These are phyloP conservation scores for Spea bombifrons DNA, from an alignment of 2,113 vertebrate genomes.

Conservation along the genomic window DNA sequence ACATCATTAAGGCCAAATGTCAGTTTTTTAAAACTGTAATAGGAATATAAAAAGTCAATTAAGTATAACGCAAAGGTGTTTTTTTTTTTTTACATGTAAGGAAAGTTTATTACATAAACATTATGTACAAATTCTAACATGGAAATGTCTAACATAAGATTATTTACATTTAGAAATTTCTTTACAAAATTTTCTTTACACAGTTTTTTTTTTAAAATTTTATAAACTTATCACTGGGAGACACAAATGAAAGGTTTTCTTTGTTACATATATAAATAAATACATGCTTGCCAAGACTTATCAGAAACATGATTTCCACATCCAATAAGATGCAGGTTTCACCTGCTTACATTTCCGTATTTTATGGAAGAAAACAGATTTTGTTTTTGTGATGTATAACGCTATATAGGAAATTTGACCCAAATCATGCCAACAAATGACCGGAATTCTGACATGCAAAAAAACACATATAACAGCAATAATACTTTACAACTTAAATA, in stretches of 20 bases:
- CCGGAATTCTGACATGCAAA: constrained; percentile 77
- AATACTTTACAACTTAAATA: constrained; percentile 68
- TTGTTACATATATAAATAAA: constrained; percentile 94
- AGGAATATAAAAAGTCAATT: too few relatives aligned
- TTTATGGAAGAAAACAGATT: constrained; percentile 71
- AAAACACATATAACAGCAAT: constrained; percentile 61
- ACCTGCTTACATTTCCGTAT: constrained; percentile 68
- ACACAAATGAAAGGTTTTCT: constrained; percentile 65
- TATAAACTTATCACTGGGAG: constrained; percentile 61
- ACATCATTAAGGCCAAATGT: too few relatives aligned
- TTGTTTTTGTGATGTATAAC: constrained; percentile 77
- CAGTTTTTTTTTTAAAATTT: constrained; percentile 64
- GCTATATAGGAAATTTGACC: constrained; percentile 68
- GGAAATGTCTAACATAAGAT: constrained; percentile 76
- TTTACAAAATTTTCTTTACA: constrained; percentile 88
- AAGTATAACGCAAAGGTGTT: too few relatives aligned
- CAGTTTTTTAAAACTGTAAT: too few relatives aligned
- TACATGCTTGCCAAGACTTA: constrained; percentile 81
- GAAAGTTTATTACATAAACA: constrained; percentile 85
- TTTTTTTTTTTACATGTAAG: constrained; percentile 50
- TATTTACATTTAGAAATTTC: constrained; percentile 86
- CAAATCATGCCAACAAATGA: constrained; percentile 75
- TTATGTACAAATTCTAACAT: constrained; percentile 87
- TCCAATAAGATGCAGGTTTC: constrained; percentile 66
- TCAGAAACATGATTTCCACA: constrained; percentile 77